Evolutionary conservation across 2,797 vertebrate genomes (phyloP), one percentile per base, ranked within the genome.

Genomic region (Acomys russatus): DNA sequence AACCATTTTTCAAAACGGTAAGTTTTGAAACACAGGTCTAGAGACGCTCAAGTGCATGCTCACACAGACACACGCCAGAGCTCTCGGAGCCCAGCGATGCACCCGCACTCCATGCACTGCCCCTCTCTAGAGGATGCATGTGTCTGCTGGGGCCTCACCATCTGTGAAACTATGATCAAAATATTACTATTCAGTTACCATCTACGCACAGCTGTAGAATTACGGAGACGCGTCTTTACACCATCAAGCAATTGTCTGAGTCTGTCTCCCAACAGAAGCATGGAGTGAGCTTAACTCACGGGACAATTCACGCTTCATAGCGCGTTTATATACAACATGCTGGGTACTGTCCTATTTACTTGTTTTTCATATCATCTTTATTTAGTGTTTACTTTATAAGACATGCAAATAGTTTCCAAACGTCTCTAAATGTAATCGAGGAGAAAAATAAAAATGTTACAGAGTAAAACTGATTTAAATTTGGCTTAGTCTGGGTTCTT

Each of bases 121-220:
- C 73, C 90, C 66, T 78, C 90, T 33, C 2, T 28, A 38, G 90
- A 74, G 93, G 93, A 93, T 78, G 61, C 66, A 35, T 38, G 35
- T 91, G 70, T 71, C 61, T 94, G 87, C 25, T 38, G 80, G 89
- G 74, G 71, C 54, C 91, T 92, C 82, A 30, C 78, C 96, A 90
- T 96, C 90, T 92, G 87, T 90, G 93, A 86, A 82, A 56, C 89
- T 70, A 35, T 15, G 86, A 95, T 92, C 92, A 97, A 95, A 98
- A 95, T 79, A 96, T 91, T 68, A 83, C 96, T 94, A 96, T 96
- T 96, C 93, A 73, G 82, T 97, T 97, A 97, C 88, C 49, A 35
- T 94, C 74, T 78, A 94, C 89, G 82, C 88, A 95, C 95, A 98
- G 97, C 96, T 98, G 94, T 92, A 94, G 89, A 94, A 94, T 93